phyloP scores from a whole-genome alignment of 2,888 invertebrate species.

The Sisyra nigra region DNA sequence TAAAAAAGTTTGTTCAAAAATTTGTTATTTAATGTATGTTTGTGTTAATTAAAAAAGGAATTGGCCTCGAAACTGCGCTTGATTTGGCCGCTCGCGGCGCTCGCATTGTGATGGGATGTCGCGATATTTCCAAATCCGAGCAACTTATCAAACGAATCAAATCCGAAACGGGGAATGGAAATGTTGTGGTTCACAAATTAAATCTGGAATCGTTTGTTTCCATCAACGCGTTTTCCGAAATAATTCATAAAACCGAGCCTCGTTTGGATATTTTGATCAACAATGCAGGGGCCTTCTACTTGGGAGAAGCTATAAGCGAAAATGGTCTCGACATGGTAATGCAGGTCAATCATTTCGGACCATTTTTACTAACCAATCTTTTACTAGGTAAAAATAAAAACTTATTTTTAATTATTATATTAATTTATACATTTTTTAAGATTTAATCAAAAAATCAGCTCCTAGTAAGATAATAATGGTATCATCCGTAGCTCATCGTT shows the following conservation, averaged over 20 bases:
- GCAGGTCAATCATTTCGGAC: conserved; percentile 49
- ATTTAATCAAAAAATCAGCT: conserved; percentile 21
- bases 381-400: conserved; percentile 28
- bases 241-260: conserved; percentile 29
- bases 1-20: neutral
- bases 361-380: conserved; percentile 45
- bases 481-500: conserved; percentile 14
- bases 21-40: no score
- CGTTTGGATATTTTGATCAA: conserved; percentile 39
- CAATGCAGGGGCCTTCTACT: conserved; percentile 37
- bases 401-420: no score
- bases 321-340: conserved; percentile 43
- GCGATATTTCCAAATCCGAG: conserved; percentile 57
- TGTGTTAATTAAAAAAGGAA: conserved; percentile 41
- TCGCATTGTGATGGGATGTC: conserved; percentile 70
- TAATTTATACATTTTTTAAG: conserved; percentile 15
- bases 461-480: conserved; percentile 24
- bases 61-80: conserved; percentile 64
- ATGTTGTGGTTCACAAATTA: conserved; percentile 38
- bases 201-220: conserved; percentile 32
- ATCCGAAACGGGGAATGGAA: conserved; percentile 44
- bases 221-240: conserved; percentile 37
- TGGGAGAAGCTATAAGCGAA: conserved; percentile 27
- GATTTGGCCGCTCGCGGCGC: conserved; percentile 64
- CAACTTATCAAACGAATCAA: conserved; percentile 46